Conservation (phyloP, 2,797 vertebrate genomes). For the Meriones psammophilus region DNA sequence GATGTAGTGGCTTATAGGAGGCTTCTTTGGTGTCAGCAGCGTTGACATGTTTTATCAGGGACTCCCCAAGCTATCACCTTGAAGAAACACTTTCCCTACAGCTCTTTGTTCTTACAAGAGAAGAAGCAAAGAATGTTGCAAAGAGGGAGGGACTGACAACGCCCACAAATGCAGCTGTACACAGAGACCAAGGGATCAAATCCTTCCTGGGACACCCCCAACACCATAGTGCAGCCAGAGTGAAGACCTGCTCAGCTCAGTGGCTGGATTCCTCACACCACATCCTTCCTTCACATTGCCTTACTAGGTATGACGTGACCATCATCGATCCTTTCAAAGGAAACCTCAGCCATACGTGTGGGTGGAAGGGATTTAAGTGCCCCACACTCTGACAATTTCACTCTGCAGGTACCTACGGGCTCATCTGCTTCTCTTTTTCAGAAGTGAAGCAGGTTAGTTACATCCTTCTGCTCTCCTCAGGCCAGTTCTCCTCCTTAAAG, state of each 20-base stretch:
- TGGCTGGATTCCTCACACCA: neutral
- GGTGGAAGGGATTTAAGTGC: neutral
- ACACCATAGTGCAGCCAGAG: neutral
- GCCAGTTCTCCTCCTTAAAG: neutral
- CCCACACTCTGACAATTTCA: neutral
- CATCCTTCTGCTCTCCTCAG: too few relatives aligned
- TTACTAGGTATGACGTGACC: neutral
- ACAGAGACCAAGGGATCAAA: neutral
- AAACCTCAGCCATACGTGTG: neutral
- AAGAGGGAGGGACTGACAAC: neutral
- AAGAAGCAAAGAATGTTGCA: neutral
- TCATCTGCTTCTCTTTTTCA: too few relatives aligned
- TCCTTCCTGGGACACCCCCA: neutral
- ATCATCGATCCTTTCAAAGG: neutral
- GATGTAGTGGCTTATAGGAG: neutral
- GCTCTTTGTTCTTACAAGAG: neutral
- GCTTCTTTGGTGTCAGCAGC: too few relatives aligned
- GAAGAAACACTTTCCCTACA: neutral
- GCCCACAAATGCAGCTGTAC: neutral
- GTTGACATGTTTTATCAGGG: neutral
- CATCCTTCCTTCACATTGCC: neutral
- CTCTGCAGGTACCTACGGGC: neutral
- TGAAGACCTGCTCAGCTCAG: neutral
- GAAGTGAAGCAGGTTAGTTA: too few relatives aligned
- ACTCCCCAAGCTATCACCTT: neutral